Base-by-base conservation (phyloP, 2,888 invertebrate species). In the Rhopalosiphum nymphaeae region DNA sequence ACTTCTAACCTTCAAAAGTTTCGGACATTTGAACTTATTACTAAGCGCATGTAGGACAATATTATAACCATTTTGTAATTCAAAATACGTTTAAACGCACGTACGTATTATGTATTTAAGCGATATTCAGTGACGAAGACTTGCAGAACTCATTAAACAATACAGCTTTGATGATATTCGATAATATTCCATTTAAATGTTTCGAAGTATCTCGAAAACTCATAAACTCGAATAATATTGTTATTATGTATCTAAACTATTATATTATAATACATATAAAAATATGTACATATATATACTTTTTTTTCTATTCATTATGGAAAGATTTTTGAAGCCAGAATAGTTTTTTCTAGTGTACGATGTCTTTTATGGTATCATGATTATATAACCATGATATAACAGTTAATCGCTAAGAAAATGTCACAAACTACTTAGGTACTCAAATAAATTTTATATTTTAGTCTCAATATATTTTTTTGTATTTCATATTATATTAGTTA, bases 61-160 rank as follows among this genome's bases (percentile, higher is more conserved):
- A 78, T 36, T 78, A 36, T 42, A 21, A 78, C 21, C 78, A 9
- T 78, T 78, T 78, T 36, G 36, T 78, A 78, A 78, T 78, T 78
- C 36, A 78, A 78, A 78, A 67, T 67, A 78, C 78, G 78, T 78
- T 78, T 36, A 78, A 78, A 78, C 21, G 21, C 21, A 16, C 21
- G 36, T 26, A 78, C 36, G 36, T 42, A 9, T 36, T 78, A 78
- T 36, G 36, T 78, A 42, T 78, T 78, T 9, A 78, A 36, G 36
- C 21, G 36, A 78, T 78, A 78, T 78, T 78, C 36, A 78, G 78
- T 21, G 78, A 36, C 36, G 78, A 42, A 78, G 78, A 78, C 78
- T 78, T 78, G 21, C 78, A 78, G 78, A 78, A 78, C 78, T 78
- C 78, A 78, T 78, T 78, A 78, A 21, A 78, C 78, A 78, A 78